A percentile compares a stretch with the other conserved stretches of the same genome.
Conservation (phyloP, 2,797 vertebrate species). For the Pogoniulus pusillus region DNA sequence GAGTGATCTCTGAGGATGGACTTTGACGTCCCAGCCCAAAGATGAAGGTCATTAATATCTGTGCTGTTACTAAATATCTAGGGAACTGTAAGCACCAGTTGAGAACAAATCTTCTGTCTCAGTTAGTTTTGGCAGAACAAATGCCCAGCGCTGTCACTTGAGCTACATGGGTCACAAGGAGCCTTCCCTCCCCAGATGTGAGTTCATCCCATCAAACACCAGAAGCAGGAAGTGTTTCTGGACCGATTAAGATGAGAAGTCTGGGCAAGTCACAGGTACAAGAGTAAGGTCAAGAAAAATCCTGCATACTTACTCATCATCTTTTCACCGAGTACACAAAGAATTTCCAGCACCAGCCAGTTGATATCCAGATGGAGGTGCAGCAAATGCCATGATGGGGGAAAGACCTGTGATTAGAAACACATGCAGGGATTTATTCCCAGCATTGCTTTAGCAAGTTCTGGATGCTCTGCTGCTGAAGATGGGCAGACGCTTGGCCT, state of each 20-base stretch:
- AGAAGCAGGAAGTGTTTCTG: not conserved
- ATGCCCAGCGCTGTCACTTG: not conserved
- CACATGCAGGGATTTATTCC: not conserved
- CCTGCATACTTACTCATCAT: conserved; percentile 82
- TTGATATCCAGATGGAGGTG: conserved; percentile 94
- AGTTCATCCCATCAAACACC: not conserved
- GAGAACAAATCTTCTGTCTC: not conserved
- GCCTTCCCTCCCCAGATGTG: not conserved
- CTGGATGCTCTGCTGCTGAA: not conserved
- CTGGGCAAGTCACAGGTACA: not conserved
- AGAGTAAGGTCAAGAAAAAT: not conserved
- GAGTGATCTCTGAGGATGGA: not conserved
- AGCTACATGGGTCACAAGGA: not conserved
- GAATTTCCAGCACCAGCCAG: conserved; percentile 92
- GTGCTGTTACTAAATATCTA: not conserved
- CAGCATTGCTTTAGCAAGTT: not conserved
- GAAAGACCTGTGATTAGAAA: conserved; percentile 82
- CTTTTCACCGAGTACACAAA: conserved; percentile 88
- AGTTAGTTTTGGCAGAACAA: not conserved
- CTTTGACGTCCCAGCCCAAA: not conserved
- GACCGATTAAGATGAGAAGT: not conserved
- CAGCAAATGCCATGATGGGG: conserved; percentile 94
- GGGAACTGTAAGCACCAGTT: not conserved
- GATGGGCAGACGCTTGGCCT: not conserved
- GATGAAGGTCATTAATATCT: not conserved